These are phyloP conservation scores for Smutsia gigantea DNA, from an alignment of 2,797 vertebrate species.

Conservation along the genomic window DNA sequence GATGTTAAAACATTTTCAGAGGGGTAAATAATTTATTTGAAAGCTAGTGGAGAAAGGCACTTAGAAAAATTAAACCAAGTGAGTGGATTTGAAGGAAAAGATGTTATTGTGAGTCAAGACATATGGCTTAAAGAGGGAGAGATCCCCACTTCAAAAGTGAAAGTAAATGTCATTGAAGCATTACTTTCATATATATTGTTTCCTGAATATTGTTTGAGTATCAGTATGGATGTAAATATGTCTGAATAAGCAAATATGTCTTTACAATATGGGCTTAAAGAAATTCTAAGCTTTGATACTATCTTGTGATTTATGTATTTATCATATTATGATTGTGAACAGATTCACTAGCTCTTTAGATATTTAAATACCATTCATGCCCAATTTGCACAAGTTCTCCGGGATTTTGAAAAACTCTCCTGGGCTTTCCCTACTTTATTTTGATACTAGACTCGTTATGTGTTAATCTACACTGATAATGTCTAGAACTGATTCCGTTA, in stretches of 20 bases:
- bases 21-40: constrained; percentile 76
- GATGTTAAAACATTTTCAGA: constrained; percentile 66
- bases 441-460: background rate
- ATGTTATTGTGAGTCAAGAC: background rate
- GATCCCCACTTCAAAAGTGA: background rate
- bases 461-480: background rate
- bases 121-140: background rate
- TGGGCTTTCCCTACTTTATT: background rate
- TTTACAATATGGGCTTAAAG: background rate
- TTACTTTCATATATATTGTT: background rate
- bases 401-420: constrained; percentile 40
- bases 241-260: background rate
- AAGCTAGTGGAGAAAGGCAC: constrained; percentile 59
- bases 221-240: background rate
- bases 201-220: background rate
- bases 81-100: constrained; percentile 21
- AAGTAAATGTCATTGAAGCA: background rate
- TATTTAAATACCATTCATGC: background rate
- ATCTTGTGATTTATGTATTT: background rate
- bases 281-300: background rate
- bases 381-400: background rate
- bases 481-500: background rate
- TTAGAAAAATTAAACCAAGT: constrained; percentile 64
- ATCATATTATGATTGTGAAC: background rate
- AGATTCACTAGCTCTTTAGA: background rate